A percentile compares a stretch with the other conserved stretches of the same genome.
Conservation (phyloP, 1,140 invertebrate species). For the Zaprionus africanus region DNA sequence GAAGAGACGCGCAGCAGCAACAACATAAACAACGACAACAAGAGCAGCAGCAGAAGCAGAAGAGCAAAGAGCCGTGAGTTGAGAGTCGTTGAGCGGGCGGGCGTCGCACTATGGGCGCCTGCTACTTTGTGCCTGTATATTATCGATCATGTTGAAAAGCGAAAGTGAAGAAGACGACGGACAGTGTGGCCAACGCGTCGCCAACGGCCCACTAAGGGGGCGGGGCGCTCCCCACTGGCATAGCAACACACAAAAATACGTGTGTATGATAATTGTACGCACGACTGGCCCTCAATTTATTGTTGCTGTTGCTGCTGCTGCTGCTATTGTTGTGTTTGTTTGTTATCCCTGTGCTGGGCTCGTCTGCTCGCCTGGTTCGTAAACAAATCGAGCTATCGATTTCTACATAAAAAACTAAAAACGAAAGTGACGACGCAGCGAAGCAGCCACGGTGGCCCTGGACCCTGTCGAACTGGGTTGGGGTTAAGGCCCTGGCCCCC, state of each 20-base stretch:
- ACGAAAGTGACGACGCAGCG: slow-evolving; percentile 66
- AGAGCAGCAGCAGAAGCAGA: slow-evolving; percentile 4
- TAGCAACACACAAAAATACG: slow-evolving; percentile 12
- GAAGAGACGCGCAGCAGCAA: slow-evolving; percentile 23
- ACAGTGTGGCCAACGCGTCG: slow-evolving; percentile 27
- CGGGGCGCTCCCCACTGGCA: background rate
- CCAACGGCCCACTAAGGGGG: background rate
- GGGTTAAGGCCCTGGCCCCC: slow-evolving; percentile 37
- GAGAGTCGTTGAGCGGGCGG: slow-evolving; percentile 22
- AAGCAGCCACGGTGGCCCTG: slow-evolving; percentile 16
- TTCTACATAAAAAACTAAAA: slow-evolving; percentile 83
- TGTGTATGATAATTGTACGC: slow-evolving; percentile 43
- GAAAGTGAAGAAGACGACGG: slow-evolving; percentile 59
- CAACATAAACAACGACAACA: background rate
- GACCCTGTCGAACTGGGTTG: background rate
- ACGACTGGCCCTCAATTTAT: slow-evolving; percentile 44
- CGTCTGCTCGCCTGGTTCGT: slow-evolving; percentile 63
- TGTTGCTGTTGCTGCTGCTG: slow-evolving; percentile 7
- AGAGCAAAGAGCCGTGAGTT: slow-evolving; percentile 12
- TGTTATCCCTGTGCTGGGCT: slow-evolving; percentile 14
- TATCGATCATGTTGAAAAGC: slow-evolving; percentile 77
- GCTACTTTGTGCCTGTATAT: slow-evolving; percentile 72
- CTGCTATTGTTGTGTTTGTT: slow-evolving; percentile 6
- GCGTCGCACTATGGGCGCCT: slow-evolving; percentile 57
- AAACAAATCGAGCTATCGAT: slow-evolving; percentile 79